Evolutionary conservation across 2,888 invertebrate genomes (phyloP).

Genomic region (Teinopalpus imperialis): DNA sequence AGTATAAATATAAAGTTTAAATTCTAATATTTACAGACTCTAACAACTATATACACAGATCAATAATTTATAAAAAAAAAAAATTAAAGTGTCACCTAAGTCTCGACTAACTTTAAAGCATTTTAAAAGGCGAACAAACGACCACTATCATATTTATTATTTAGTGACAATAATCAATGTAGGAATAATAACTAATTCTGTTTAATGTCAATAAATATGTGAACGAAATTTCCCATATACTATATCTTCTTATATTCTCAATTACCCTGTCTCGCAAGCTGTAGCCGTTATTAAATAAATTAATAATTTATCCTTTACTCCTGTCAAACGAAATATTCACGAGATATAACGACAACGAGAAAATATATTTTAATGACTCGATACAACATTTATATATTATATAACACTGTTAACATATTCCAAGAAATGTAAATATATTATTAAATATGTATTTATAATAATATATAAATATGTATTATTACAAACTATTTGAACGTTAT

Average conservation of each 20-base stretch:
- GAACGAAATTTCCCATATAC: constrained; percentile 18
- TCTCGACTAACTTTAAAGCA: constrained; percentile 75
- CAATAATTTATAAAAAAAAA: constrained; percentile 55
- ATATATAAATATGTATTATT: constrained; percentile 2
- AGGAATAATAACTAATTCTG: background rate
- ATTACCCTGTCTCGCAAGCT: constrained; percentile 40
- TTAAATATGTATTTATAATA: no score
- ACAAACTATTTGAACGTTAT: constrained; percentile 13
- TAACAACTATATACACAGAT: constrained; percentile 78
- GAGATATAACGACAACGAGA: constrained; percentile 23
- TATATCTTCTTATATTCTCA: constrained; percentile 27
- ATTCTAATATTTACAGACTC: constrained; percentile 70
- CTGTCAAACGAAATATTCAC: constrained; percentile 22
- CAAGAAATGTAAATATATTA: constrained; percentile 13
- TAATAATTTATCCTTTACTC: constrained; percentile 15
- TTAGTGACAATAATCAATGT: constrained; percentile 7
- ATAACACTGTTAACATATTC: constrained; percentile 15
- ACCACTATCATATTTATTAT: constrained; percentile 50
- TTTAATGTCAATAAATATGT: constrained; percentile 8
- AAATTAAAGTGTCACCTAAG: constrained; percentile 57
- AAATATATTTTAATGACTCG: constrained; percentile 22
- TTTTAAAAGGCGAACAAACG: constrained; percentile 76
- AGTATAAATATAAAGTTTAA: constrained; percentile 58
- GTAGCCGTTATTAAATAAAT: constrained; percentile 25
- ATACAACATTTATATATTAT: constrained; percentile 21